A percentile compares a stretch with the other conserved stretches of the same genome.
phyloP scores from a whole-genome alignment of 2,888 invertebrate genomes.

The Callyntrura sp. region DNA sequence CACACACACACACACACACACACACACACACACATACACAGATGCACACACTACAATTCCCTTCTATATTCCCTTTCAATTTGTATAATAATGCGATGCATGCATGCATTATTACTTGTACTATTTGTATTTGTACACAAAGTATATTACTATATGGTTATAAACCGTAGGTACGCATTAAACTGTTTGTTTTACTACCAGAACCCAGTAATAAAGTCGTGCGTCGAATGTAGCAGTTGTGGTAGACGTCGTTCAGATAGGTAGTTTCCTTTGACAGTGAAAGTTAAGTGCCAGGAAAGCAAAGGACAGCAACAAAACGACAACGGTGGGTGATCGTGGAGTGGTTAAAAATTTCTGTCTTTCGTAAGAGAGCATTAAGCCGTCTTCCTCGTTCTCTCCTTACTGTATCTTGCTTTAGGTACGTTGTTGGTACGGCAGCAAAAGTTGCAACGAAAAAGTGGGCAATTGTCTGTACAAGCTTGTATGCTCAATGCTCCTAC shows the following conservation, averaged over 20 bases:
- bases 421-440: no score
- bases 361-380: constrained; percentile 22
- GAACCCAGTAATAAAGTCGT: constrained; percentile 1
- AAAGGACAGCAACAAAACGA: constrained; percentile 40
- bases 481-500: constrained; percentile 9
- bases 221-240: constrained; percentile 26
- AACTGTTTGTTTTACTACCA: constrained; percentile 1
- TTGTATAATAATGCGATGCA: constrained; percentile 64
- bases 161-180: not conserved
- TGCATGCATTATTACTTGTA: not conserved
- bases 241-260: constrained; percentile 51
- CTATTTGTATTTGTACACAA: constrained; percentile 8
- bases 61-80: constrained; percentile 30
- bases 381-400: not conserved
- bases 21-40: constrained; percentile 25
- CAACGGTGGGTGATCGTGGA: constrained; percentile 44
- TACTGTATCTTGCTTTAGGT: not conserved
- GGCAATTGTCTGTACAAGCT: constrained; percentile 44
- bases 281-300: constrained; percentile 52
- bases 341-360: constrained; percentile 67
- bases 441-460: constrained; percentile 39
- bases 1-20: not conserved
- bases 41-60: not conserved
- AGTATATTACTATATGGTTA: not conserved
- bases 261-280: constrained; percentile 68